Evolutionary conservation across 2,113 vertebrate species (phyloP).

Genomic region (Otus sunia): DNA sequence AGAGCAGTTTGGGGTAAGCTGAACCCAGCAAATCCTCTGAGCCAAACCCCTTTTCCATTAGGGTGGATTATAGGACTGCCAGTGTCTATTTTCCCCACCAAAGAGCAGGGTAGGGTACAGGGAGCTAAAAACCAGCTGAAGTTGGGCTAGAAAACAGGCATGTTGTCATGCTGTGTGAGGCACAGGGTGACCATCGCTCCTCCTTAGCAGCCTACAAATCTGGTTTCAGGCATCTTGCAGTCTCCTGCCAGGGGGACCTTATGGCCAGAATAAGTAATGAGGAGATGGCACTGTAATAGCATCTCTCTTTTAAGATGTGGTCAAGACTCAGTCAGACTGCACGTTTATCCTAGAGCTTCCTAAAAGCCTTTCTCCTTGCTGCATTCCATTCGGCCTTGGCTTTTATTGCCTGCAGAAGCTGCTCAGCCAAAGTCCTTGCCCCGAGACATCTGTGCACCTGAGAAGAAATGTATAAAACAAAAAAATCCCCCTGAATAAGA

Average conservation of each 20-base stretch:
- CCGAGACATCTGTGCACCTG: accelerated
- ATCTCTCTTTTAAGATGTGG: background rate
- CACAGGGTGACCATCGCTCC: background rate
- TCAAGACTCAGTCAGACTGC: background rate
- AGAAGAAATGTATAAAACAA: background rate
- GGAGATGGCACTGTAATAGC: background rate
- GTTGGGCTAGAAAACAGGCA: background rate
- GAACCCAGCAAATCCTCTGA: background rate
- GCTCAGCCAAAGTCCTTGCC: background rate
- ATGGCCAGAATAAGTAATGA: background rate
- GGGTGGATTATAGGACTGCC: background rate
- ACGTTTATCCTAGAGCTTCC: background rate
- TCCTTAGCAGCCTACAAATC: background rate
- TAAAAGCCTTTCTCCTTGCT: background rate
- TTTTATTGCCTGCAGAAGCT: background rate
- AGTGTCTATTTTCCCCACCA: background rate
- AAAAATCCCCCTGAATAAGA: background rate
- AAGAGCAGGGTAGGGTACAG: background rate
- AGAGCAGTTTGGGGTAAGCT: background rate
- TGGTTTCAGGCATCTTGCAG: background rate
- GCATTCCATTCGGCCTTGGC: background rate
- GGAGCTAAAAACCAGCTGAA: background rate
- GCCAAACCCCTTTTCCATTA: background rate
- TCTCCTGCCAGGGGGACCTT: background rate
- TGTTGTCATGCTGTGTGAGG: background rate